These are phyloP conservation scores for Osmerus mordax DNA, from an alignment of 2,113 vertebrate genomes.

Conservation along the genomic window DNA sequence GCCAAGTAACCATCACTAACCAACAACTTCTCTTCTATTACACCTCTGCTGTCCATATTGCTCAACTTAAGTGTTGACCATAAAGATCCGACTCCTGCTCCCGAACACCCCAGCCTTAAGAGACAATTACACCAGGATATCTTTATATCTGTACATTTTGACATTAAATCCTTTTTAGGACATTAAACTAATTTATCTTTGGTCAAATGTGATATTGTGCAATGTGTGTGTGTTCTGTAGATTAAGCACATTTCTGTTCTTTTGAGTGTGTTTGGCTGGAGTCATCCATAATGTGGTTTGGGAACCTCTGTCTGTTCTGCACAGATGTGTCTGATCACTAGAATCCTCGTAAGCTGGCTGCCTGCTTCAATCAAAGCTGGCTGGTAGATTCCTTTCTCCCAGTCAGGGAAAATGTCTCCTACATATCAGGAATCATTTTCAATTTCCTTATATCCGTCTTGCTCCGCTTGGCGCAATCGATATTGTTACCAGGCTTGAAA, in stretches of 20 bases:
- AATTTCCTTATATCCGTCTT: constrained; percentile 62
- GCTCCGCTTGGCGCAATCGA: constrained; percentile 63
- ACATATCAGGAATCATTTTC: constrained; percentile 54
- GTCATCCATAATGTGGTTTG: no score
- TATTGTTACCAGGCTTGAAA: constrained; percentile 59
- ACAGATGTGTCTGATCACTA: background rate
- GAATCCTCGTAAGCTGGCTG: constrained; percentile 6
- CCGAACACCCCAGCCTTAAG: background rate
- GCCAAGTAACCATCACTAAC: constrained; percentile 11
- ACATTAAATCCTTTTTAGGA: no score
- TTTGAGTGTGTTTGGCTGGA: no score
- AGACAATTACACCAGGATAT: background rate
- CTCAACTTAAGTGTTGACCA: constrained; percentile 7
- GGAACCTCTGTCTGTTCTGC: no score
- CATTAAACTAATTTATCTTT: no score
- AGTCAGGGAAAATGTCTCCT: constrained; percentile 23
- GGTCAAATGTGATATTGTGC: no score
- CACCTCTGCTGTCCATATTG: constrained; percentile 22
- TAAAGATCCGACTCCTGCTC: constrained; percentile 7
- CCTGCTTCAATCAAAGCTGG: constrained; percentile 21
- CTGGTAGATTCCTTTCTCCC: constrained; percentile 30
- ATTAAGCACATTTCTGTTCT: no score
- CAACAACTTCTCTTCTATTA: constrained; percentile 27
- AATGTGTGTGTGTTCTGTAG: no score
- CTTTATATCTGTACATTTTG: no score